Evolutionary conservation across 2,797 vertebrate genomes (phyloP), one percentile per base, ranked within the genome.

Genomic region (Pitangus sulphuratus): DNA sequence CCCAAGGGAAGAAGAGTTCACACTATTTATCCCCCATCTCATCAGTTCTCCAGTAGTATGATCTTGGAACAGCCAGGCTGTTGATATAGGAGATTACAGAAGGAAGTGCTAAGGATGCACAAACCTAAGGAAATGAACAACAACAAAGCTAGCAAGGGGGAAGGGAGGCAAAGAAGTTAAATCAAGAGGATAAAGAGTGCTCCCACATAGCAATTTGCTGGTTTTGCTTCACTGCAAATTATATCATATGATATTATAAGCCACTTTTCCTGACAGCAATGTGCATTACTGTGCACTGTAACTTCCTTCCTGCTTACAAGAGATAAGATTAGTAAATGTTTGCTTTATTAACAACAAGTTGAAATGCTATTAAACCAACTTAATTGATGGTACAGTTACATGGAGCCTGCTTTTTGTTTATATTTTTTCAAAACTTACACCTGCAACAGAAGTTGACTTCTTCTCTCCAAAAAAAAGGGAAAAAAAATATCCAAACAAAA

Each of bases 321-420:
- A 97, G 96, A 96, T 95, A 97, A 97, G 95, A 97, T 96, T 92
- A 95, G 96, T 91, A 97, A 97, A 97, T 93, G 95, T 86, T 91
- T 94, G 90, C 96, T 97, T 97, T 97, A 97, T 97, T 96, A 97
- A 94, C 89, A 95, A 88, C 94, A 97, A 93, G 87, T 95, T 96
- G 96, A 95, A 97, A 96, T 93, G 94, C 95, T 97, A 94, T 97
- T 96, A 95, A 97, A 92, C 95, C 87, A 85, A 85, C 77, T 64
- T 96, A 97, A 97, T 92, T 92, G 96, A 96, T 92, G 83, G 92
- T 47, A 76, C 33, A 77, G 91, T 84, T 95, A 87, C 90, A 86
- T 1, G 15, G 62, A 74, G 75, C 85, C 89, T 96, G 94, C 79
- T 87, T 95, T 86, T 96, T 81, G 90, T 96, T 96, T 86, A 84